Percentiles rank a stretch among this genome's conserved stretches.
phyloP scores from a whole-genome alignment of 2,113 vertebrate species.

The Symphodus melops region DNA sequence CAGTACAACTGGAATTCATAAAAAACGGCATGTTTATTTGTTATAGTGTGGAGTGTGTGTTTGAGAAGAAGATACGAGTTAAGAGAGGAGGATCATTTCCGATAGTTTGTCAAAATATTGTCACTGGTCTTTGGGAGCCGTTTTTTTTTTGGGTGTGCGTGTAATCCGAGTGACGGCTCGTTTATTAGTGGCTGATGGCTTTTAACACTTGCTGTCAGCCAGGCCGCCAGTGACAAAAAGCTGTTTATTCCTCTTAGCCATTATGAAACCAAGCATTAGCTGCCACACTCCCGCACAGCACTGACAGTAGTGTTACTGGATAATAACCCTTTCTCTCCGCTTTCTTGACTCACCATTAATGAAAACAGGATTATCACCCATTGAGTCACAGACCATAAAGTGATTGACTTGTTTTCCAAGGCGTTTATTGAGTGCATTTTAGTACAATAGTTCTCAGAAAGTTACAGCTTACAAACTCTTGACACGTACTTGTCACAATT shows the following conservation, averaged over 20 bases:
- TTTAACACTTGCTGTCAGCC: slow-evolving; percentile 58
- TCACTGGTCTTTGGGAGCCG: slow-evolving; percentile 29
- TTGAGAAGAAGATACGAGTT: slow-evolving; percentile 13
- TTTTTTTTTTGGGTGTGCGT: slow-evolving; percentile 26
- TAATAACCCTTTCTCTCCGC: slow-evolving; percentile 53
- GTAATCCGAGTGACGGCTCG: slow-evolving; percentile 53
- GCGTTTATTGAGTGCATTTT: slow-evolving; percentile 88
- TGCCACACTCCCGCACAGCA: slow-evolving; percentile 34
- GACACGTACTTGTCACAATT: slow-evolving; percentile 86
- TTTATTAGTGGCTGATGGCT: slow-evolving; percentile 74
- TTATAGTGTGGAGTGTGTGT: background rate
- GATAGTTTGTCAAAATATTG: slow-evolving; percentile 68
- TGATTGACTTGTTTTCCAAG: slow-evolving; percentile 80
- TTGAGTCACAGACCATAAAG: slow-evolving; percentile 43
- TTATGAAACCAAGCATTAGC: slow-evolving; percentile 57
- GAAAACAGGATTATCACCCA: slow-evolving; percentile 55
- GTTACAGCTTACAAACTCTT: slow-evolving; percentile 88
- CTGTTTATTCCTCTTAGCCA: slow-evolving; percentile 54
- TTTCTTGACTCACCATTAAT: slow-evolving; percentile 47
- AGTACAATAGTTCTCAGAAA: slow-evolving; percentile 88
- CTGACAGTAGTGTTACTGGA: slow-evolving; percentile 59
- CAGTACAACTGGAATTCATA: slow-evolving; percentile 38
- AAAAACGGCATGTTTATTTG: background rate
- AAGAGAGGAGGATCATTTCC: slow-evolving; percentile 48
- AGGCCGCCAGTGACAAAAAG: slow-evolving; percentile 48